Base-by-base conservation (phyloP, 2,797 vertebrate species). In the Echeneis naucrates region DNA sequence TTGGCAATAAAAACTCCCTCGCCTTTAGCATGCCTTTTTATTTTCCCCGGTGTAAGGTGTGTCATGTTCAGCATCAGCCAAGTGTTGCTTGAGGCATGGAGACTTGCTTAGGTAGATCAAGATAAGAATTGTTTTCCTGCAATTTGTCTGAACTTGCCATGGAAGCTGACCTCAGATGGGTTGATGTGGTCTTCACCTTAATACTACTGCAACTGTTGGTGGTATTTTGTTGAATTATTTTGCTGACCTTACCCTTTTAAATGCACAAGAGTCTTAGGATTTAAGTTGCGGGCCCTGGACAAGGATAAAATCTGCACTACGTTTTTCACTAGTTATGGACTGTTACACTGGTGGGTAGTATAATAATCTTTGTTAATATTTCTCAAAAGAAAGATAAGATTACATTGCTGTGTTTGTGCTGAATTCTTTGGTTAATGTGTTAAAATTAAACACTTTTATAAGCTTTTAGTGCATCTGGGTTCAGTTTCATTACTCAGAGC, bases 121-220 rank as follows among this genome's bases (percentile, higher is more conserved):
- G 66, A 73, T 82, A 73, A 73, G 45, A 14, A 44, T 27, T 24
- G 32, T 63, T 87, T 86, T 68, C 76, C 65, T 74, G 59, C 48
- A 27, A 3, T 55, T 8, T 71, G 27, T 72, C 56, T 64, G 17
- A 0, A 42, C 48, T 37, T 53, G 37, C 17, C 51, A 19, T 44
- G 21, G 2, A 65, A 52, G 17, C 48, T 70, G 17, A 56, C 55
- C 32, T 63, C 2, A 51, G 19, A 42, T 50, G 42, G 26, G 35
- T 67, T 72, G n/a, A n/a, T 17, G 32, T 27, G 24, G 11, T 56
- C 21, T 56, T 69, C 16, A 42, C 24, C n/a, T 59, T 3, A 42
- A 35, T 4, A 35, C 13, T 4, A 52, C 27, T 27, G 21, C 14
- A 55, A 42, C 38, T 21, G 12, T 37, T 58, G 4, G 0, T 8